Percentiles rank a stretch among this genome's conserved stretches.
These are phyloP conservation scores for Euphydryas editha DNA, from an alignment of 2,888 invertebrate genomes.

Conservation along the genomic window DNA sequence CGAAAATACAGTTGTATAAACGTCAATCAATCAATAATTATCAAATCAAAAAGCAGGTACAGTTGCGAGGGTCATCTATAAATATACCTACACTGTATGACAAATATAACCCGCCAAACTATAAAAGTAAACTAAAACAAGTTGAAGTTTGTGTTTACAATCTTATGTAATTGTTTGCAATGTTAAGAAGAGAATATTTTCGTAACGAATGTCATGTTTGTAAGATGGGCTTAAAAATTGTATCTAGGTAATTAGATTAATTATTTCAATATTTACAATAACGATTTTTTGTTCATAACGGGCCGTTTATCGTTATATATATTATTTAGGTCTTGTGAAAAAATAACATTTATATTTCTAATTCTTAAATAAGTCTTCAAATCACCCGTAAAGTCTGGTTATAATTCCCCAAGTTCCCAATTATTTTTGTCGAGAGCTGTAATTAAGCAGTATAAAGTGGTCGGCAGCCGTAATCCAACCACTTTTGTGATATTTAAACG, in stretches of 20 bases:
- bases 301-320: not conserved
- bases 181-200: too few relatives aligned
- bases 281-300: not conserved
- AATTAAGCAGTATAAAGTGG: slow-evolving; percentile 81
- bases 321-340: not conserved
- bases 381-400: slow-evolving; percentile 66
- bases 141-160: too few relatives aligned
- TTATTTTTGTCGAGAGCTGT: slow-evolving; percentile 79
- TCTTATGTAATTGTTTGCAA: too few relatives aligned
- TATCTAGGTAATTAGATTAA: not conserved
- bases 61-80: too few relatives aligned
- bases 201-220: too few relatives aligned
- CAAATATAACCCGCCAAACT: not conserved
- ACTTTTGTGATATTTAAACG: slow-evolving; percentile 82
- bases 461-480: slow-evolving; percentile 75
- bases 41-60: too few relatives aligned
- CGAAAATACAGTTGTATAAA: too few relatives aligned
- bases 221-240: too few relatives aligned
- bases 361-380: slow-evolving; percentile 48
- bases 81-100: too few relatives aligned
- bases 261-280: not conserved
- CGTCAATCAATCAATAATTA: too few relatives aligned
- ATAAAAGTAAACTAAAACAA: too few relatives aligned
- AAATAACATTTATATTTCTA: slow-evolving; percentile 28
- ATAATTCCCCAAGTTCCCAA: slow-evolving; percentile 77